Conservation (phyloP, 2,113 vertebrate species). For the Hippocampus comes region DNA sequence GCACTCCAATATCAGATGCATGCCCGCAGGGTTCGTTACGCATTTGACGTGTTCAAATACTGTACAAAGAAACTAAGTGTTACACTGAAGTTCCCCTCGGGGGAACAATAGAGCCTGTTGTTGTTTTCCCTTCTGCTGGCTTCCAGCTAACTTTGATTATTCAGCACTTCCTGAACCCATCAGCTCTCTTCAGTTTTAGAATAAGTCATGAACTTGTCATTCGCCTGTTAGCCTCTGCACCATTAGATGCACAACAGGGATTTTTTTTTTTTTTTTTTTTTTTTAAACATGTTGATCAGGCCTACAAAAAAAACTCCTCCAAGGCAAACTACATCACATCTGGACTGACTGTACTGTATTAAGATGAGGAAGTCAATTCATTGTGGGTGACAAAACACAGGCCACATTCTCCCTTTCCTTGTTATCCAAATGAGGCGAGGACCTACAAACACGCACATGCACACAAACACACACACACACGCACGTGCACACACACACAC, state of each 20-base stretch:
- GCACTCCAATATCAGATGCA: background rate
- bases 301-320: slow-evolving; percentile 35
- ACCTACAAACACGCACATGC: slow-evolving; percentile 31
- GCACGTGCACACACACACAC: slow-evolving; percentile 35
- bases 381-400: slow-evolving; percentile 43
- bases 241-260: slow-evolving; percentile 41
- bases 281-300: slow-evolving; percentile 11
- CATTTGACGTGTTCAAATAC: background rate
- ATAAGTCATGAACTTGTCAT: slow-evolving; percentile 7
- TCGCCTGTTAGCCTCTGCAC: slow-evolving; percentile 7
- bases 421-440: slow-evolving; percentile 62
- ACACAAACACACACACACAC: slow-evolving; percentile 18
- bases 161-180: background rate
- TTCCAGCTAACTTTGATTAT: background rate
- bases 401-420: slow-evolving; percentile 54
- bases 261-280: slow-evolving; percentile 8
- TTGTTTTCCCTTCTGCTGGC: background rate
- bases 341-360: slow-evolving; percentile 38
- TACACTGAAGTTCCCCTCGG: background rate
- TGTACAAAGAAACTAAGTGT: background rate
- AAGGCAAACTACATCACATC: slow-evolving; percentile 44
- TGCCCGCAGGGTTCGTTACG: background rate
- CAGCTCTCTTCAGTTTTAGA: background rate
- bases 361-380: slow-evolving; percentile 28
- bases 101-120: background rate